Evolutionary conservation across 30 jellyfish, hydroid and myxozoan species (phyloP).

Genomic region (Cassiopea andromeda): DNA sequence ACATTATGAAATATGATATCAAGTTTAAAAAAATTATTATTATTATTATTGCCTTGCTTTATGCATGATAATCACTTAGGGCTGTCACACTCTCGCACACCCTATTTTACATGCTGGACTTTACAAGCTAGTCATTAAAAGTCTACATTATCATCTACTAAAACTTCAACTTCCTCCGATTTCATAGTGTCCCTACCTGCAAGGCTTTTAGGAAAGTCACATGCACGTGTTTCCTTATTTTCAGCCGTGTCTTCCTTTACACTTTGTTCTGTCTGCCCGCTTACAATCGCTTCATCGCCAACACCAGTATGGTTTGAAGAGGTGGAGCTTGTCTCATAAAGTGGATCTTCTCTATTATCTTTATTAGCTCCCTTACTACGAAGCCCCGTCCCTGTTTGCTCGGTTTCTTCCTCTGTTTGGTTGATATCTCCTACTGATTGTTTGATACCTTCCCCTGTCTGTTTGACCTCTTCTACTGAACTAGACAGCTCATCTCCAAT

Average conservation of each 20-base stretch:
- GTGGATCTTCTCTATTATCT: not conserved
- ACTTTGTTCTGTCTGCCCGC: not conserved
- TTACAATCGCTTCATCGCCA: not conserved
- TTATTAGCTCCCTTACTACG: not conserved
- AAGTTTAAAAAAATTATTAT: no score
- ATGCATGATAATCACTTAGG: no score
- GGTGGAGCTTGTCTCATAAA: slow-evolving; percentile 1
- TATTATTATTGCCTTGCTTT: no score
- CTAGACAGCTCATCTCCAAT: slow-evolving; percentile 46
- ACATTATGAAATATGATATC: no score
- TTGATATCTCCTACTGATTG: no score
- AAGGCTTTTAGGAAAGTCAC: not conserved
- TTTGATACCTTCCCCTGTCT: not conserved
- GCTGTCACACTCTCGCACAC: no score
- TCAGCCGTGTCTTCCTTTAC: not conserved
- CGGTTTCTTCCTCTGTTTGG: not conserved
- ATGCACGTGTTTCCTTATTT: not conserved
- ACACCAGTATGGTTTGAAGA: not conserved
- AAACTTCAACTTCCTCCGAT: not conserved
- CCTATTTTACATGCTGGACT: no score
- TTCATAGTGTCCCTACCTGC: not conserved
- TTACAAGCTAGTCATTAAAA: not conserved
- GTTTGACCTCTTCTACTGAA: not conserved
- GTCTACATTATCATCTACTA: not conserved
- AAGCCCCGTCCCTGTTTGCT: not conserved